Evolutionary conservation across 2,797 vertebrate species (phyloP), one percentile per base, ranked within the genome.

Genomic region (Vipera latastei): DNA sequence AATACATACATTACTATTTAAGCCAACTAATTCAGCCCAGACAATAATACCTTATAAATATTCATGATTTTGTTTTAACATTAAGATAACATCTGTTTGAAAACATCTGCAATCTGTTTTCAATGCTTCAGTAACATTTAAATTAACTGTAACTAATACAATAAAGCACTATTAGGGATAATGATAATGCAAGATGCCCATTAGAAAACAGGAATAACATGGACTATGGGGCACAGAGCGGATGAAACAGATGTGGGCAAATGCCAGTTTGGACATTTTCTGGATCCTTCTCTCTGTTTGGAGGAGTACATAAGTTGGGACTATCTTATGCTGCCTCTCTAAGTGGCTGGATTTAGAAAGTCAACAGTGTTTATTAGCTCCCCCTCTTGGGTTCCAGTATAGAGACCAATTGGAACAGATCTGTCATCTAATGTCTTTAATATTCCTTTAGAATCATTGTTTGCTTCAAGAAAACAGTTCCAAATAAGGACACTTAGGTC

Each of bases 61-160:
- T 99, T 99, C 98, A 99, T 99, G 97, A 96, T 96, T 97, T 98
- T 98, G 98, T 97, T 96, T 97, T 97, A 98, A 97, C 97, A 97
- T 98, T 98, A 98, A 98, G 98, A 98, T 98, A 99, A 98, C 99
- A 99, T 98, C 99, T 99, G 99, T 97, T 98, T 98, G 97, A 97
- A 98, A 98, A 98, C 98, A 98, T 98, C 96, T 97, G 97, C 99
- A 99, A 99, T 99, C 99, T 99, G 99, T 98, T 98, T 98, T 98
- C 98, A 98, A 98, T 98, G 98, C 98, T 98, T 97, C 95, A 4
- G 97, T 98, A 97, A 97, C 97, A 98, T 97, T 97, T 97, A 97
- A 98, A 98, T 98, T 98, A 98, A 97, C 96, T 98, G 96, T 97
- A 98, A 98, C 97, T 98, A 98, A 98, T 97, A 97, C 97, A 98